Evolutionary conservation across 2,888 invertebrate genomes (phyloP).

Genomic region (Caenorhabditis uteleia): DNA sequence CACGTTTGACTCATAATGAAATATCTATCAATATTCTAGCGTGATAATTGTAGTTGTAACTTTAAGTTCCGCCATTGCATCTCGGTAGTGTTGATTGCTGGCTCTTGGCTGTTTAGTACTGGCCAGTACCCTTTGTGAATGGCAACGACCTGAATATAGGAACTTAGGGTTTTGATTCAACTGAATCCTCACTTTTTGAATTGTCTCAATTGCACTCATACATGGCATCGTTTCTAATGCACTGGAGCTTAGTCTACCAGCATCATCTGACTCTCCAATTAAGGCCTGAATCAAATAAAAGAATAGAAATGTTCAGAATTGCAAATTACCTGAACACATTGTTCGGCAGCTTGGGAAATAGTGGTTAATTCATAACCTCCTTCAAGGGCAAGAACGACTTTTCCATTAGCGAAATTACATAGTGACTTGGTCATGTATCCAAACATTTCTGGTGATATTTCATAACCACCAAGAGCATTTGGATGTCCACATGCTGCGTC

Average conservation of each 20-base stretch:
- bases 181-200: slow-evolving; percentile 62
- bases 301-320: not conserved
- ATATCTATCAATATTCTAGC: no score
- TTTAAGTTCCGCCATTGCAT: slow-evolving; percentile 54
- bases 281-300: slow-evolving; percentile 79
- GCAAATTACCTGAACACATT: slow-evolving; percentile 84
- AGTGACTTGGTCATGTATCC: slow-evolving; percentile 94
- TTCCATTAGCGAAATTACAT: slow-evolving; percentile 79
- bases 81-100: slow-evolving; percentile 58
- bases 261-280: slow-evolving; percentile 45
- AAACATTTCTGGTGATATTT: slow-evolving; percentile 81
- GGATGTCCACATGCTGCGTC: slow-evolving; percentile 95
- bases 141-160: slow-evolving; percentile 58
- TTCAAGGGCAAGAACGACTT: slow-evolving; percentile 67
- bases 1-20: no score
- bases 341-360: slow-evolving; percentile 95
- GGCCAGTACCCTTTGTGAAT: slow-evolving; percentile 68
- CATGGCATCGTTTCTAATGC: slow-evolving; percentile 58
- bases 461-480: slow-evolving; percentile 90
- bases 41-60: no score
- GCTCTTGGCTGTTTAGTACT: slow-evolving; percentile 57
- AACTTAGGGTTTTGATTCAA: not conserved
- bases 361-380: slow-evolving; percentile 89
- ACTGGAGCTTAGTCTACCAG: slow-evolving; percentile 47
- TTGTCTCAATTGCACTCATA: slow-evolving; percentile 58